Evolutionary conservation across 2,113 vertebrate genomes (phyloP), one percentile per base, ranked within the genome.

Genomic region (Sorex fumeus): DNA sequence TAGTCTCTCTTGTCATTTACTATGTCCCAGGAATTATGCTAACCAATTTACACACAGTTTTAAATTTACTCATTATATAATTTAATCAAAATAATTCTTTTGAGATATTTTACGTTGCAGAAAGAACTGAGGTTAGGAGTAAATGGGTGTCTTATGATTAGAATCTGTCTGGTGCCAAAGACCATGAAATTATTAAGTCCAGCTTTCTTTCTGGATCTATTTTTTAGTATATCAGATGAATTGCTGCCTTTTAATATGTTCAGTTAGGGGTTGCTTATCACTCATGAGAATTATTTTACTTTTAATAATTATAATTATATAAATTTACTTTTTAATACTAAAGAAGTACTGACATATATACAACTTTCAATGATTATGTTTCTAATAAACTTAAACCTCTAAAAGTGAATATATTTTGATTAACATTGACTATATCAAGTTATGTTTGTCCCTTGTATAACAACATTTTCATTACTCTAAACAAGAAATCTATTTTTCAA

Each of bases 141-240:
- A 82, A 85, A 78, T 86, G 72, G 36, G 8, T 88, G 47, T 50
- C 47, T 50, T 50, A 50, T 50, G 9, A 47, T 47, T 50, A 50
- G 13, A 13, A 50, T 90, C 30, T 57, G 0, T 53, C 74, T 93
- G 69, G 12, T 84, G 60, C 36, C 72, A 88, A 27, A 93, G 70
- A 1, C 34, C 34, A 60, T 91, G 40, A 95, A 70, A 88, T 95
- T 45, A 57, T 64, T 64, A 83, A 83, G 21, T 67, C 86, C 60
- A 91, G 1, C 8, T 18, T 89, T 89, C 34, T 86, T 70, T 69
- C 78, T 74, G 19, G 86, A 67, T 80, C 40, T 83, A 0, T 34
- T 80, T 87, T 87, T 28, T 69, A 36, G 43, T 76, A 67, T 70
- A 77, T 84, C 15, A 91, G 34, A 50, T 91, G 95, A 96, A 66